Conservation (phyloP, 2,113 vertebrate species). For the Limanda limanda region DNA sequence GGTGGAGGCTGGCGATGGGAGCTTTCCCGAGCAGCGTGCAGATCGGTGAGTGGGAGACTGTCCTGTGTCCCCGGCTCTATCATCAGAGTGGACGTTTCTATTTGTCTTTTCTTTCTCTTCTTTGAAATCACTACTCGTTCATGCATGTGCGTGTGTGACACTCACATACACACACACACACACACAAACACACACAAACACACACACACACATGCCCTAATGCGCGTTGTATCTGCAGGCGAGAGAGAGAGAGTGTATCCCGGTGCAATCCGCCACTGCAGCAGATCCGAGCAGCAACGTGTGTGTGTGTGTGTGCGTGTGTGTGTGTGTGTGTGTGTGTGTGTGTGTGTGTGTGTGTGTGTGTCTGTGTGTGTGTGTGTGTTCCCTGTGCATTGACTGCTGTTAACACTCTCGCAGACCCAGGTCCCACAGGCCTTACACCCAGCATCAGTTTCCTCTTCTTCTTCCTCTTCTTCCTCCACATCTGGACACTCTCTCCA, state of each 20-base stretch:
- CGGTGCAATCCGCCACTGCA: conserved; percentile 74
- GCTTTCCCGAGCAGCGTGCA: conserved; percentile 98
- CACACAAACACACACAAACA: conserved; percentile 3
- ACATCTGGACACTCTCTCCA: background rate
- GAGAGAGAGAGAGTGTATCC: conserved; percentile 52
- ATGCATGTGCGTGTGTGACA: conserved; percentile 27
- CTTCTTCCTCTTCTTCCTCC: background rate
- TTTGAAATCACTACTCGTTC: conserved; percentile 8
- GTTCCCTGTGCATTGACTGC: conserved; percentile 64
- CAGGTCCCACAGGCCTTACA: conserved; percentile 23
- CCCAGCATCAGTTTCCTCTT: background rate
- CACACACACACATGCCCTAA: conserved; percentile 30
- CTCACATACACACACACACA: background rate
- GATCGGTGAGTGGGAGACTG: conserved; percentile 88
- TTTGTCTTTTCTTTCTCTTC: no score
- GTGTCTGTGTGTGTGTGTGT: conserved; percentile 46
- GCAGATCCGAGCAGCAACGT: conserved; percentile 69
- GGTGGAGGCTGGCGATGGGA: conserved; percentile 93
- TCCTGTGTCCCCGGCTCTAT: conserved; percentile 37
- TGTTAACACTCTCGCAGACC: conserved; percentile 59
- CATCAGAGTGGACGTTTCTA: conserved; percentile 26
- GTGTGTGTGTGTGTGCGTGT: conserved; percentile 38
- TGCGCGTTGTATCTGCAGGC: conserved; percentile 60
- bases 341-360: conserved; percentile 49
- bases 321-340: conserved; percentile 57